These are phyloP conservation scores for Bradynema listronoti DNA, from an alignment of 1,140 invertebrate genomes.

Conservation along the genomic window DNA sequence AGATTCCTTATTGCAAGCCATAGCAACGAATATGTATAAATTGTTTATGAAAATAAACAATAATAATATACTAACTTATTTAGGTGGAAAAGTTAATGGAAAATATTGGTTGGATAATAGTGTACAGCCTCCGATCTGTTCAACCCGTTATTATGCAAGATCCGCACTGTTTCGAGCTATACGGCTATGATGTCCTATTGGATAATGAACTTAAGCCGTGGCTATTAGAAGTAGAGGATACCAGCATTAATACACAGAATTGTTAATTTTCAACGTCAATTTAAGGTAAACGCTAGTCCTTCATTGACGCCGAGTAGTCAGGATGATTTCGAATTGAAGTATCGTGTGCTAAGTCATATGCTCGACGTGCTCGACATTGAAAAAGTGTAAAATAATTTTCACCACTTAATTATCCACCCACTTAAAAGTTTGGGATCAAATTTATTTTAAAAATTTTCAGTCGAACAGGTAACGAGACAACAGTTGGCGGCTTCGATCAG, in stretches of 20 bases:
- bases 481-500: constrained; percentile 47
- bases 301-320: constrained; percentile 62
- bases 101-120: constrained; percentile 61
- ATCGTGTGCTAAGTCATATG: constrained; percentile 60
- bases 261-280: too few species aligned
- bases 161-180: constrained; percentile 63
- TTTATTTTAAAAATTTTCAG: constrained; percentile 62
- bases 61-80: background rate
- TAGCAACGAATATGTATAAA: constrained; percentile 49
- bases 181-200: constrained; percentile 62
- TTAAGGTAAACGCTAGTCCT: constrained; percentile 61
- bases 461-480: constrained; percentile 32
- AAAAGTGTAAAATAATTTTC: constrained; percentile 55
- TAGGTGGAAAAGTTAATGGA: constrained; percentile 59
- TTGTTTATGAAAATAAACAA: constrained; percentile 1
- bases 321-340: constrained; percentile 62
- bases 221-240: constrained; percentile 44
- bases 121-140: constrained; percentile 59
- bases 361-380: constrained; percentile 62
- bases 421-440: background rate
- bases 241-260: too few species aligned
- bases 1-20: constrained; percentile 60
- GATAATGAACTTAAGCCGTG: constrained; percentile 59
- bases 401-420: background rate
- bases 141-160: constrained; percentile 61